Conservation (phyloP, 2,888 invertebrate species). For the Andrena haemorrhoa region DNA sequence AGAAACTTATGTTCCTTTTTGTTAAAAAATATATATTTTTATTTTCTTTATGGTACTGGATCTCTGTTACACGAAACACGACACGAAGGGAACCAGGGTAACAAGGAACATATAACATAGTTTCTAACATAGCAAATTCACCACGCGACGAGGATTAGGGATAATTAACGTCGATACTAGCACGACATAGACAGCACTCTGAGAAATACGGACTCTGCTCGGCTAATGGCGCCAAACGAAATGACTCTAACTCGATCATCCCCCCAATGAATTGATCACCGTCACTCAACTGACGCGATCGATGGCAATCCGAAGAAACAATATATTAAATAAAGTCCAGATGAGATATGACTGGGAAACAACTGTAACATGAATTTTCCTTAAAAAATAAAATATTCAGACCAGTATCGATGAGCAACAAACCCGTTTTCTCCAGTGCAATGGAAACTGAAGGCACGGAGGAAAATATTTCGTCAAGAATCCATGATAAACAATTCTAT, state of each 20-base stretch:
- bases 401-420: constrained; percentile 49
- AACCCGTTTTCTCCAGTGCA: constrained; percentile 66
- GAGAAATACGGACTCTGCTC: constrained; percentile 68
- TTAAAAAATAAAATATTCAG: constrained; percentile 23
- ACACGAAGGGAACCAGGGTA: constrained; percentile 20
- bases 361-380: constrained; percentile 6
- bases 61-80: constrained; percentile 23
- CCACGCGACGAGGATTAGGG: constrained; percentile 48
- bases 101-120: constrained; percentile 25
- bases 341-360: constrained; percentile 14
- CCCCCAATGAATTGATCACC: background rate
- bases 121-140: constrained; percentile 42
- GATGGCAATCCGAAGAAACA: constrained; percentile 32
- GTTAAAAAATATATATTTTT: background rate
- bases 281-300: background rate
- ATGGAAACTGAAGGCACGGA: constrained; percentile 42
- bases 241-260: background rate
- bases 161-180: constrained; percentile 50
- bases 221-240: constrained; percentile 22
- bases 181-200: constrained; percentile 52
- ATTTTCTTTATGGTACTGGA: background rate
- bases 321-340: constrained; percentile 51
- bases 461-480: constrained; percentile 53
- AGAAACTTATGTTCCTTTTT: background rate
- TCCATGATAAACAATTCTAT: background rate